Evolutionary conservation across 1,140 invertebrate species (phyloP).

Genomic region (Colletes latitarsis): DNA sequence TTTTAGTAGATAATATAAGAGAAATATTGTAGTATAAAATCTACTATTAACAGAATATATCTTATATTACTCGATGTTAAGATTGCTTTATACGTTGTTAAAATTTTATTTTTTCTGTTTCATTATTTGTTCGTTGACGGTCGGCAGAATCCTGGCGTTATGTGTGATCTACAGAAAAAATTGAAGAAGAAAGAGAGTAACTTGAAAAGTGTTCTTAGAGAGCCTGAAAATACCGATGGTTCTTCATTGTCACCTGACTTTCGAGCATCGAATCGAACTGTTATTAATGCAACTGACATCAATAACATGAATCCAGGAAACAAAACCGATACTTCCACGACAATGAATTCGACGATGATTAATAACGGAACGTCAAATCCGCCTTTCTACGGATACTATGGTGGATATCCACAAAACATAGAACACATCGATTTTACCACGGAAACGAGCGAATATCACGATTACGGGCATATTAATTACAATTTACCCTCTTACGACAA

Average conservation of each 20-base stretch:
- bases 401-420: slow-evolving; percentile 72
- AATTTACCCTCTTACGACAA: slow-evolving; percentile 41
- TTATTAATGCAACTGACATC: not conserved
- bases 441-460: slow-evolving; percentile 20
- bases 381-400: slow-evolving; percentile 68
- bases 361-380: slow-evolving; percentile 17
- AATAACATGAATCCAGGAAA: slow-evolving; percentile 2
- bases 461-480: slow-evolving; percentile 37
- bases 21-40: no score
- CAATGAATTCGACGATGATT: slow-evolving; percentile 13
- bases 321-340: not conserved
- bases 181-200: slow-evolving; percentile 1
- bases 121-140: not conserved
- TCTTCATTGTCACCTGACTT: not conserved
- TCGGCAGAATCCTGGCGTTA: not conserved
- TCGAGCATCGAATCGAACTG: not conserved
- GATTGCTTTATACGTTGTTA: not conserved
- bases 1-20: no score
- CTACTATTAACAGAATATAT: no score
- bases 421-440: slow-evolving; percentile 67
- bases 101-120: not conserved
- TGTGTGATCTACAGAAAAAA: slow-evolving; percentile 6
- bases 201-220: not conserved
- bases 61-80: no score
- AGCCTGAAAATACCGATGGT: not conserved